Base-by-base conservation (phyloP, 2,888 invertebrate species). In the Agrotis exclamationis region DNA sequence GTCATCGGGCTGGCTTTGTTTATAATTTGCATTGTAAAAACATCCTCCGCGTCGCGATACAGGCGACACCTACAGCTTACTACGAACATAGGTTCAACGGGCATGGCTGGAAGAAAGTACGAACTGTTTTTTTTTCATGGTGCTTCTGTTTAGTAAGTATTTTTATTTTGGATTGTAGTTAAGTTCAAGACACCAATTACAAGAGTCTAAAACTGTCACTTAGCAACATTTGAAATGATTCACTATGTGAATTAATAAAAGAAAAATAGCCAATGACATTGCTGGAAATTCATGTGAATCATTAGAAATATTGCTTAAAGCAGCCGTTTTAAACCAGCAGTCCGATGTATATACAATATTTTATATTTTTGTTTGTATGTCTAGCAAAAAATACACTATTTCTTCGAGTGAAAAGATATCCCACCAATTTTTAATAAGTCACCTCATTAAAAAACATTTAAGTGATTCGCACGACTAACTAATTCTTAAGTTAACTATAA, bases 11-110 rank as follows among this genome's bases (percentile, higher is more conserved):
- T 79, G 86, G 89, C 87, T 88, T 93, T 95, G 95, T 94, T 95
- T 95, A 95, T 91, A 94, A 93, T 93, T 91, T 85, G 90, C 89
- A 85, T 88, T 93, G 90, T 94, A 92, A 93, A 95, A 95, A 95
- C 94, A 95, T 95, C 95, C 95, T 95, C 90, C 82, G 78, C 76
- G 78, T 70, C 79, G 88, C 92, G 91, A 93, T 92, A 90, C 87
- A 79, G 82, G 91, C 90, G 90, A 92, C 91, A 92, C 90, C 89
- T 91, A 91, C 87, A 85, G 87, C 88, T 90, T 87, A 86, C 86
- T 84, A 84, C 79, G 84, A 86, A 82, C 80, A 73, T 84, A 76
- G 80, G 72, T 80, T 76, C 68, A 72, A 74, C 47, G 54, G 16
- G 86, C 71, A 88, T 77, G 79, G 88, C 53, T 11, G 45, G 9